phyloP scores from a whole-genome alignment of 2,797 vertebrate species.

The Cetoscarus ocellatus region DNA sequence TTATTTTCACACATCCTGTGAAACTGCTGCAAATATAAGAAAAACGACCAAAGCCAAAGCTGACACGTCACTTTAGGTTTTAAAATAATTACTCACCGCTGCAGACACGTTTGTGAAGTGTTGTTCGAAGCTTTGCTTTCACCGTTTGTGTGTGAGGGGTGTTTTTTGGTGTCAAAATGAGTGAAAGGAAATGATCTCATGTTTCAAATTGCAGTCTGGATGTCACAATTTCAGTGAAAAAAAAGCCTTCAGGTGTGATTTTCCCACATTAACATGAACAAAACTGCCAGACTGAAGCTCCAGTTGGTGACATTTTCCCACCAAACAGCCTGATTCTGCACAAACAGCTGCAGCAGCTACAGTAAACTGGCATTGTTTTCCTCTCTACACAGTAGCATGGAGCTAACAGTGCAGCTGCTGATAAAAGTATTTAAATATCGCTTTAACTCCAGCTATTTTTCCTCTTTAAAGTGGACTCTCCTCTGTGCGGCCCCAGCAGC shows the following conservation, averaged over 20 bases:
- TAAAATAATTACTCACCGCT: too few relatives aligned
- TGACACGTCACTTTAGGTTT: too few relatives aligned
- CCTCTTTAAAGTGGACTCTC: constrained; percentile 23
- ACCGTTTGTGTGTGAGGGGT: background rate
- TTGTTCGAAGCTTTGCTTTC: too few relatives aligned
- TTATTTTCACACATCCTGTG: too few relatives aligned
- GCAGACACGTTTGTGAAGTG: background rate
- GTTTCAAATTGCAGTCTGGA: background rate
- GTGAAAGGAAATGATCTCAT: background rate
- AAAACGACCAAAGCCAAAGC: too few relatives aligned
- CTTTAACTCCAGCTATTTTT: constrained; percentile 23
- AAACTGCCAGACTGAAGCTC: background rate
- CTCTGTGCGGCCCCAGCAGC: constrained; percentile 26
- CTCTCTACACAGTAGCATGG: background rate
- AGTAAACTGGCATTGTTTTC: background rate
- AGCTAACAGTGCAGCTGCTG: background rate
- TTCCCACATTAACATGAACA: background rate
- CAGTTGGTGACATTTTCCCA: background rate
- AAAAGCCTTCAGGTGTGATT: background rate
- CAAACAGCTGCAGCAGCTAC: too few relatives aligned
- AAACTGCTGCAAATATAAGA: too few relatives aligned
- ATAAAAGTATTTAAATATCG: constrained; percentile 1
- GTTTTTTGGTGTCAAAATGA: constrained; percentile 4
- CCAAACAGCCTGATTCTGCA: background rate
- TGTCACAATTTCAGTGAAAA: background rate